Percentiles rank a stretch among this genome's conserved stretches.
Conservation (phyloP, 2,888 invertebrate species). For the Mactromeris polynyma region DNA sequence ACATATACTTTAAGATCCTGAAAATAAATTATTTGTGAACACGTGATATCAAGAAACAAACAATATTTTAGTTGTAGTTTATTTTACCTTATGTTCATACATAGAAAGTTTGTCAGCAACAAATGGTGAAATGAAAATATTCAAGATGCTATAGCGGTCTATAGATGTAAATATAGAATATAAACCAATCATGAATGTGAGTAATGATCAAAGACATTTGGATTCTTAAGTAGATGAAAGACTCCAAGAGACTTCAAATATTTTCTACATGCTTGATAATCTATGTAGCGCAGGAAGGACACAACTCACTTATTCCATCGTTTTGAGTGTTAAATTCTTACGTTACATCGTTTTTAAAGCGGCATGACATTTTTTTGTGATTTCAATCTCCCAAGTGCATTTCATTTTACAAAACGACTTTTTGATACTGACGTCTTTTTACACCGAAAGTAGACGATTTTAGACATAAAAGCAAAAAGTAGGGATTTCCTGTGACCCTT, state of each 20-base stretch:
- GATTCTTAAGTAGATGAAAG: background rate
- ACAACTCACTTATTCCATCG: background rate
- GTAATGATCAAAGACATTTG: background rate
- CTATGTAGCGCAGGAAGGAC: background rate
- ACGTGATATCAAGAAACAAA: background rate
- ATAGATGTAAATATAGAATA: background rate
- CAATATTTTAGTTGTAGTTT: background rate
- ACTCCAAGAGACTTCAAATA: background rate
- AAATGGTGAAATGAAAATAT: background rate
- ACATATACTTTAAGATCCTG: too few relatives aligned
- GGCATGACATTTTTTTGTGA: too few relatives aligned
- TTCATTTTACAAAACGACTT: too few relatives aligned
- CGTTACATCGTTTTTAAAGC: too few relatives aligned
- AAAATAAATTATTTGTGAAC: too few relatives aligned
- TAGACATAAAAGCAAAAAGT: too few relatives aligned
- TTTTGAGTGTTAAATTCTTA: background rate
- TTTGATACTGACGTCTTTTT: too few relatives aligned
- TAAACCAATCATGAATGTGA: background rate
- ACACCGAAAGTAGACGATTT: too few relatives aligned
- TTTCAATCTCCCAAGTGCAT: too few relatives aligned
- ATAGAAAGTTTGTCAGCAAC: conserved; percentile 10
- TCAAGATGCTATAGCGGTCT: background rate
- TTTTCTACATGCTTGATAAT: background rate
- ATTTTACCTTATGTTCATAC: conserved; percentile 19
- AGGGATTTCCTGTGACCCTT: too few relatives aligned